These are phyloP conservation scores for Drosophila fungiperda DNA, from an alignment of 2,888 invertebrate genomes.

Conservation along the genomic window DNA sequence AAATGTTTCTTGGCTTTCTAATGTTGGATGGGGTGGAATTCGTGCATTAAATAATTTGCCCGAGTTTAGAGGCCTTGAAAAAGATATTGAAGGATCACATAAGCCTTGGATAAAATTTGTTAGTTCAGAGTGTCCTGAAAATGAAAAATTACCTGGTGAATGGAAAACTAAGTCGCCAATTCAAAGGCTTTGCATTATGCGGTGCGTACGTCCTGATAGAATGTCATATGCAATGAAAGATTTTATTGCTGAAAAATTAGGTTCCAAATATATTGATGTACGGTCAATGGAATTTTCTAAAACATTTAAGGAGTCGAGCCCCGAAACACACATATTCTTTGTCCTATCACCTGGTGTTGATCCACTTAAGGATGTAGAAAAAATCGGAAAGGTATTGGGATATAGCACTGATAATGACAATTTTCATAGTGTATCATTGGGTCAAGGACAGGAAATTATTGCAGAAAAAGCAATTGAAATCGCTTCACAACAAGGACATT, in stretches of 20 bases:
- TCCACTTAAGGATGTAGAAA: conserved; percentile 96
- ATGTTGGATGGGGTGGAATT: conserved; percentile 93
- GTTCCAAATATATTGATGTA: conserved; percentile 92
- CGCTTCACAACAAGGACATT: conserved; percentile 92
- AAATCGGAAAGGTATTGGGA: conserved; percentile 91
- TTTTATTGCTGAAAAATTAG: conserved; percentile 96
- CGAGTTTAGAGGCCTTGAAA: conserved; percentile 93
- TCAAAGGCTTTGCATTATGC: conserved; percentile 96
- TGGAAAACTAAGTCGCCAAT: conserved; percentile 96
- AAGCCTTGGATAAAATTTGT: conserved; percentile 97
- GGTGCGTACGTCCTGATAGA: conserved; percentile 95
- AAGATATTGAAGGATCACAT: conserved; percentile 95
- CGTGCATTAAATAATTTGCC: conserved; percentile 91
- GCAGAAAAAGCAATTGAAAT: conserved; percentile 94
- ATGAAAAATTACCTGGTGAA: conserved; percentile 97
- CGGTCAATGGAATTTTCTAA: conserved; percentile 92
- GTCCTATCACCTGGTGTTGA: conserved; percentile 97
- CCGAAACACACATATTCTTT: conserved; percentile 95
- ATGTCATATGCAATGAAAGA: conserved; percentile 94
- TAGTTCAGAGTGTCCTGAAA: conserved; percentile 96
- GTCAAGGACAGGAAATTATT: conserved; percentile 97
- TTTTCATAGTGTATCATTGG: conserved; percentile 96
- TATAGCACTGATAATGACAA: conserved; percentile 92
- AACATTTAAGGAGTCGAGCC: conserved; percentile 94
- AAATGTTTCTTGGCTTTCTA: conserved; percentile 93